Percentiles rank a stretch among this genome's conserved stretches.
These are phyloP conservation scores for Heliconius melpomene DNA, from an alignment of 1,140 invertebrate species.

Conservation along the genomic window DNA sequence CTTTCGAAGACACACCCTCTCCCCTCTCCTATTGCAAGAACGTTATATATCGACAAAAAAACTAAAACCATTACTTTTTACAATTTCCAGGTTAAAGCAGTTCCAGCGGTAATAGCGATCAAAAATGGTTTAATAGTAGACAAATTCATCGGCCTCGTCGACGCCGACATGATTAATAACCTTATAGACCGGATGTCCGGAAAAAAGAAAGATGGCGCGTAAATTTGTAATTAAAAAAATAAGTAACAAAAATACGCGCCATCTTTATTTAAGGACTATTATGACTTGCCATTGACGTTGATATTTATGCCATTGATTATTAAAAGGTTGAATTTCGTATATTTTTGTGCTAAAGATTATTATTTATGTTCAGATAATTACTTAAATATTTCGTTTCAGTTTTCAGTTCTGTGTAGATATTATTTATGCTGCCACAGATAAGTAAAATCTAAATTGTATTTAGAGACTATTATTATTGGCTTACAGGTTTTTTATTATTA, in stretches of 20 bases:
- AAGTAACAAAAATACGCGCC: neutral
- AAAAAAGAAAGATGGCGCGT: constrained; percentile 67
- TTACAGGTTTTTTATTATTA: neutral
- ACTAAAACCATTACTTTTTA: neutral
- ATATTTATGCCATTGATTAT: constrained; percentile 6
- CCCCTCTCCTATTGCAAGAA: too few species aligned
- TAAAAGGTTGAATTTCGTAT: neutral
- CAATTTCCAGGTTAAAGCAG: constrained; percentile 87
- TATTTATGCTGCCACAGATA: neutral
- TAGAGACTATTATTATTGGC: neutral
- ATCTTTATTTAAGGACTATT: neutral
- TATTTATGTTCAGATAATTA: neutral
- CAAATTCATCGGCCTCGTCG: constrained; percentile 95
- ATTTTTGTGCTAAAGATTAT: neutral
- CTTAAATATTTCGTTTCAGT: neutral
- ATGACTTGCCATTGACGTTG: neutral
- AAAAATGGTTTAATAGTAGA: constrained; percentile 94
- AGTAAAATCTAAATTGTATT: neutral
- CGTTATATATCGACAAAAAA: neutral
- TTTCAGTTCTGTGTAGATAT: neutral
- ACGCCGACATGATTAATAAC: constrained; percentile 91
- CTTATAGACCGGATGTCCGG: constrained; percentile 89
- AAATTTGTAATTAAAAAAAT: constrained; percentile 33
- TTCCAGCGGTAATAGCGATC: constrained; percentile 94
- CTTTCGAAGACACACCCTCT: too few species aligned